A percentile compares a stretch with the other conserved stretches of the same genome.
These are phyloP conservation scores for Albula goreensis DNA, from an alignment of 2,113 vertebrate genomes.

Conservation along the genomic window DNA sequence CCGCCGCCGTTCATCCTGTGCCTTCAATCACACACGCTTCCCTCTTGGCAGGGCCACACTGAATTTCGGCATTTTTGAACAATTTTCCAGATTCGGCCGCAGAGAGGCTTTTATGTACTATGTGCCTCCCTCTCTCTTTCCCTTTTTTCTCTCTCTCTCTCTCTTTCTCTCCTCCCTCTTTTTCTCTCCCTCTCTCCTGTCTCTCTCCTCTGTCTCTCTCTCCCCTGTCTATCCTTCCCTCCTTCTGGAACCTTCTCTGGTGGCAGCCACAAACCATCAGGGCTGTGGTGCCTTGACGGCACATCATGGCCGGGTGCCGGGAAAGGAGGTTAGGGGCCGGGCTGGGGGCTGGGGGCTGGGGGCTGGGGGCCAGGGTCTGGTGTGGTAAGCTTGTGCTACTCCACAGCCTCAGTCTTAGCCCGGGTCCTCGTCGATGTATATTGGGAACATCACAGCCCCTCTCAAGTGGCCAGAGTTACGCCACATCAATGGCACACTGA, in stretches of 20 bases:
- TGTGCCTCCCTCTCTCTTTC: slow-evolving; percentile 43
- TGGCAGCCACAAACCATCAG: slow-evolving; percentile 70
- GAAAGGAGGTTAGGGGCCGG: slow-evolving; percentile 40
- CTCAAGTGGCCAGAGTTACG: slow-evolving; percentile 66
- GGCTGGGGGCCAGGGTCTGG: slow-evolving; percentile 42
- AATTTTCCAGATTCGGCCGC: slow-evolving; percentile 62
- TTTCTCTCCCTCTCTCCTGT: not conserved
- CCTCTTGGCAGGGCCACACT: slow-evolving; percentile 27
- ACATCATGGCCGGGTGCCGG: slow-evolving; percentile 55
- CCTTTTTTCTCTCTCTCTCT: slow-evolving; percentile 18
- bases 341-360: slow-evolving; percentile 63
- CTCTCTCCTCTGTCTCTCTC: slow-evolving; percentile 6
- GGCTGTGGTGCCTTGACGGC: slow-evolving; percentile 68
- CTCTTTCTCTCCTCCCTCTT: not conserved
- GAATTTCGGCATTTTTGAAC: slow-evolving; percentile 59
- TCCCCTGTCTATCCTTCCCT: slow-evolving; percentile 17
- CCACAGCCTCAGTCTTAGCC: slow-evolving; percentile 42
- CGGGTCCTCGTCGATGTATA: slow-evolving; percentile 52
- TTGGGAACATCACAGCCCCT: slow-evolving; percentile 65
- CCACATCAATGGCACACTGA: slow-evolving; percentile 66
- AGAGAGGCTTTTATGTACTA: slow-evolving; percentile 52
- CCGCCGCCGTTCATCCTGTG: slow-evolving; percentile 23
- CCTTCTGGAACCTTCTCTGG: slow-evolving; percentile 65
- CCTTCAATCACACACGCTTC: slow-evolving; percentile 36
- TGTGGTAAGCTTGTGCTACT: slow-evolving; percentile 74